These are phyloP conservation scores for Phrynocephalus guinanensis DNA, from an alignment of 2,797 vertebrate genomes.

Conservation along the genomic window DNA sequence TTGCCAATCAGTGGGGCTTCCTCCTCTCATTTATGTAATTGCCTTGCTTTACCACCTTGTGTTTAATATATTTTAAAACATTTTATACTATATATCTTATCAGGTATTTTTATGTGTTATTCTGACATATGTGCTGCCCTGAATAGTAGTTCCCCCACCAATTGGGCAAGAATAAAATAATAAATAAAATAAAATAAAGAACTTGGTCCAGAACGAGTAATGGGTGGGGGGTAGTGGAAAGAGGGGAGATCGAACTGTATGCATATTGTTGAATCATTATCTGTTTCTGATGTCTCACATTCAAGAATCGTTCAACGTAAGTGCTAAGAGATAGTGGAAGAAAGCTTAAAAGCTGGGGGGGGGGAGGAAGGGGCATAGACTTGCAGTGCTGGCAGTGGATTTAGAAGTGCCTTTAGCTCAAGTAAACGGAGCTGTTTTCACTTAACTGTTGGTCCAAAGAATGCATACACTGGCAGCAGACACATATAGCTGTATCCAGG, in stretches of 20 bases:
- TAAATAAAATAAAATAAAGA: no score
- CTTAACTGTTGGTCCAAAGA: conserved; percentile 24
- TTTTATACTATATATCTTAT: no score
- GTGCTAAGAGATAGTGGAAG: not conserved
- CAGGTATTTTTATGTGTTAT: no score
- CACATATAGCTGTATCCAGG: not conserved
- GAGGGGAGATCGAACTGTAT: no score
- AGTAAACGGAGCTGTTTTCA: not conserved
- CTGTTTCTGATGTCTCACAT: not conserved
- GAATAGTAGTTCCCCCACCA: no score
- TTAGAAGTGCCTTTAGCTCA: not conserved
- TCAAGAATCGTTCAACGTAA: not conserved
- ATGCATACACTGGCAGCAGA: conserved; percentile 7
- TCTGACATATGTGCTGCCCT: no score
- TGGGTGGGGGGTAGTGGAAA: not conserved
- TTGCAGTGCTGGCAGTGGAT: accelerated
- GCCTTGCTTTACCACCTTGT: no score
- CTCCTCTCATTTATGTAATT: no score
- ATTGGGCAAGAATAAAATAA: no score
- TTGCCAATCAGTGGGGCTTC: no score
- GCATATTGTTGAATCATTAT: not conserved
- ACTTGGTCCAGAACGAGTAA: not conserved
- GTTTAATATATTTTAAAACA: no score
- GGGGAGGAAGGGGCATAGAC: accelerated
- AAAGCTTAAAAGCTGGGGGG: not conserved